Conservation (phyloP, 2,888 invertebrate species). For the Argyra leucocephala region DNA sequence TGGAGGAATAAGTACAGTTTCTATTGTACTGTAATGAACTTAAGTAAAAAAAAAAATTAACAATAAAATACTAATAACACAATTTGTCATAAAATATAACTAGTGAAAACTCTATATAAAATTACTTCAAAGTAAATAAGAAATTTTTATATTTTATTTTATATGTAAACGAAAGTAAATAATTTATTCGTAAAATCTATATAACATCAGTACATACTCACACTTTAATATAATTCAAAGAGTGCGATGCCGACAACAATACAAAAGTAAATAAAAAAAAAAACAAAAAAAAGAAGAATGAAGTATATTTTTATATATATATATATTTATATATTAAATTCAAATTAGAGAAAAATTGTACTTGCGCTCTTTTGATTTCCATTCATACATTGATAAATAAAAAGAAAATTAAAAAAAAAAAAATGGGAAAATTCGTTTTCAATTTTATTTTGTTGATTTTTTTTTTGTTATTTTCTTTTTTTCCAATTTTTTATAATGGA, state of each 20-base stretch:
- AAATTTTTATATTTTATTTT: too few relatives aligned
- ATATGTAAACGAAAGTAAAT: too few relatives aligned
- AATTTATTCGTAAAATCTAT: too few relatives aligned
- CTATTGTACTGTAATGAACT: too few relatives aligned
- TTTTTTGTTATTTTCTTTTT: not conserved
- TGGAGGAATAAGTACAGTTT: too few relatives aligned
- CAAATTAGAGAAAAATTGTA: conserved; percentile 4
- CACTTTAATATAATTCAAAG: not conserved
- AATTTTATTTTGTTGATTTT: not conserved
- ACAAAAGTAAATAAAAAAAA: not conserved
- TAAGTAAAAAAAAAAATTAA: too few relatives aligned
- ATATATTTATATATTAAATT: not conserved
- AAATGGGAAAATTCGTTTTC: not conserved
- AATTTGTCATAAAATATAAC: too few relatives aligned
- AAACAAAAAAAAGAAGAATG: not conserved
- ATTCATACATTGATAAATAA: not conserved
- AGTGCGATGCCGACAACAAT: conserved; percentile 4
- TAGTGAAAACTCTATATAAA: too few relatives aligned
- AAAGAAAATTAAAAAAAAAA: not conserved
- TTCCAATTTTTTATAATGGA: not conserved
- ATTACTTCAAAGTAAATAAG: too few relatives aligned
- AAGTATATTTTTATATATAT: not conserved
- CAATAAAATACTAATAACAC: too few relatives aligned
- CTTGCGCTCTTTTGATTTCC: conserved; percentile 1
- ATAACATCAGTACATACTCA: not conserved